Percentiles rank a stretch among this genome's conserved stretches.
phyloP scores from a whole-genome alignment of 1,140 invertebrate species.

The Solen grandis region DNA sequence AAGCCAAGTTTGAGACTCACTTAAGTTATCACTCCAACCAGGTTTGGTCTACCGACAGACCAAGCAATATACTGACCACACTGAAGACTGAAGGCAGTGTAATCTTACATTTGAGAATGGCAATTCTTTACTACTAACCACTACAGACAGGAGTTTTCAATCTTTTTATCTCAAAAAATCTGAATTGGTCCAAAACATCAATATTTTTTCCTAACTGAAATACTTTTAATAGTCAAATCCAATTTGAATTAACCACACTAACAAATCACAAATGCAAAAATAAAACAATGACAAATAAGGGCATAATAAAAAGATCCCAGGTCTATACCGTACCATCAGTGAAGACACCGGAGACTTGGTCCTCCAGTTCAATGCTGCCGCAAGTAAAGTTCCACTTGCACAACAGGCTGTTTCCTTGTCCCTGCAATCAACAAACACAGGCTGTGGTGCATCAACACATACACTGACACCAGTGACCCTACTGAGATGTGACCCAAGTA shows the following conservation, averaged over 20 bases:
- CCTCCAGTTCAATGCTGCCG: conserved; percentile 19
- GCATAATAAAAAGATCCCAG: not conserved
- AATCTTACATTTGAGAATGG: too few relatives aligned
- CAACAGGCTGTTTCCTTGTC: conserved; percentile 54
- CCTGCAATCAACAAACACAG: conserved; percentile 38
- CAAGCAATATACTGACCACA: too few relatives aligned
- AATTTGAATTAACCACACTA: not conserved
- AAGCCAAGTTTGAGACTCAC: too few relatives aligned
- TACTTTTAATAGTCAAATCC: not conserved
- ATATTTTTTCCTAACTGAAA: not conserved
- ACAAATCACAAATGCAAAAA: not conserved
- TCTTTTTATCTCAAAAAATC: too few relatives aligned
- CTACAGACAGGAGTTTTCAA: too few relatives aligned
- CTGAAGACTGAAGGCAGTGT: too few relatives aligned
- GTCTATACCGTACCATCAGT: conserved; percentile 22
- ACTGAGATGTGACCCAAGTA: conserved; percentile 7
- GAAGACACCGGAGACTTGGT: conserved; percentile 10
- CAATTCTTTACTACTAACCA: too few relatives aligned
- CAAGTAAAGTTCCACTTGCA: conserved; percentile 55
- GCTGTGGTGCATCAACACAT: not conserved
- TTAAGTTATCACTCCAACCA: too few relatives aligned
- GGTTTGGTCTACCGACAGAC: too few relatives aligned
- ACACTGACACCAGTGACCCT: conserved; percentile 14
- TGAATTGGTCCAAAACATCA: not conserved
- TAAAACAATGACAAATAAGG: not conserved